A percentile compares a stretch with the other conserved stretches of the same genome.
Evolutionary conservation across 53 echinoderm and acorn worm species (phyloP).

Genomic region (Arbacia lixula): DNA sequence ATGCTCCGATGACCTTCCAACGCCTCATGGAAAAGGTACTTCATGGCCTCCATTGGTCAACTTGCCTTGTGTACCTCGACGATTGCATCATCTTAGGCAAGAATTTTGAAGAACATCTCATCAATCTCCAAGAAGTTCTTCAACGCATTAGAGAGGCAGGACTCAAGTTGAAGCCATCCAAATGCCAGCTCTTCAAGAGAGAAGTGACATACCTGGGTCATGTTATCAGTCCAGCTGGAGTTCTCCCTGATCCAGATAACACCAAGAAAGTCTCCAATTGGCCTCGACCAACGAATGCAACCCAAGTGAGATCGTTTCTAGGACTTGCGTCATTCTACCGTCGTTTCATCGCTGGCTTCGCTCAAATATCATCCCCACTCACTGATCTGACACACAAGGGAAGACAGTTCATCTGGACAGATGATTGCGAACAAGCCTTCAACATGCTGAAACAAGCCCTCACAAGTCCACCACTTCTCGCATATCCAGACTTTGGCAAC

Average conservation of each 20-base stretch:
- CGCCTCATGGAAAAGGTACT: slow-evolving; percentile 64
- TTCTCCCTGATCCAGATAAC: slow-evolving; percentile 61
- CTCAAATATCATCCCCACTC: slow-evolving; percentile 8
- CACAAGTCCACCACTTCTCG: slow-evolving; percentile 41
- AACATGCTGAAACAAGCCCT: slow-evolving; percentile 33
- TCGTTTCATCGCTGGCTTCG: slow-evolving; percentile 6
- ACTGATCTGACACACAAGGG: slow-evolving; percentile 46
- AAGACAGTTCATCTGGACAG: slow-evolving; percentile 46
- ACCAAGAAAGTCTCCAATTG: slow-evolving; percentile 46
- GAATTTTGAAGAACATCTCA: slow-evolving; percentile 62
- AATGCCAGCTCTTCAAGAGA: slow-evolving; percentile 13
- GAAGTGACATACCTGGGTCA: slow-evolving; percentile 24
- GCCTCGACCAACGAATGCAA: slow-evolving; percentile 40
- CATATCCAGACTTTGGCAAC: slow-evolving; percentile 35
- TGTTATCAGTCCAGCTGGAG: slow-evolving; percentile 8
- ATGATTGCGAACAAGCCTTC: slow-evolving; percentile 50
- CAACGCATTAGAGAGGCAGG: slow-evolving; percentile 21
- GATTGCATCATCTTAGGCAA: slow-evolving; percentile 73
- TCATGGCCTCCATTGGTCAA: slow-evolving; percentile 68
- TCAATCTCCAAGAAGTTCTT: slow-evolving; percentile 66
- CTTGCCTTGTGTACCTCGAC: slow-evolving; percentile 62
- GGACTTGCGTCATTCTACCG: slow-evolving; percentile 35
- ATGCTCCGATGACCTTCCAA: slow-evolving; percentile 71
- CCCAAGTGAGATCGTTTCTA: slow-evolving; percentile 11
- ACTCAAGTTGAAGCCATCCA: slow-evolving; percentile 32